These are phyloP conservation scores for Sphenodon punctatus DNA, from an alignment of 2,797 vertebrate species.

Conservation along the genomic window DNA sequence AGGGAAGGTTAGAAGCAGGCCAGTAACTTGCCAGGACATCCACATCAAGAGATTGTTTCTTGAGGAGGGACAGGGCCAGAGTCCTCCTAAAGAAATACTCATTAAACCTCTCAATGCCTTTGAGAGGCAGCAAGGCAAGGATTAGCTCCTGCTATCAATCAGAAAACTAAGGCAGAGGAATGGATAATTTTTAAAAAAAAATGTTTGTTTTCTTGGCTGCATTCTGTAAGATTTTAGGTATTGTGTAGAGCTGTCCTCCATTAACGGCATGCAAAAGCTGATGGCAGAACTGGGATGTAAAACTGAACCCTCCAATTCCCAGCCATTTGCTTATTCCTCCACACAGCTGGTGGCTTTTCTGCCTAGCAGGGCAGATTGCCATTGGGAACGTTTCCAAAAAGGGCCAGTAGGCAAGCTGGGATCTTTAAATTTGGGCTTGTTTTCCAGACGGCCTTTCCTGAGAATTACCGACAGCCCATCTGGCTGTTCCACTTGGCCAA, in stretches of 20 bases:
- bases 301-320: neutral
- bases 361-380: neutral
- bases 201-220: conserved; percentile 33
- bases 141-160: conserved; percentile 61
- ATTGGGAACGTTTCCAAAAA: rapidly evolving
- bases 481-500: neutral
- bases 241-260: neutral
- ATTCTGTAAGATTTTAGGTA: conserved; percentile 16
- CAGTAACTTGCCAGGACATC: too few relatives aligned
- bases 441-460: neutral
- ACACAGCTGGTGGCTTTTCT: rapidly evolving
- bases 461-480: neutral
- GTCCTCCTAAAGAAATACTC: too few relatives aligned
- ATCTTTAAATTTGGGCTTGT: neutral
- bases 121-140: conserved; percentile 58
- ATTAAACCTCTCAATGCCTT: conserved; percentile 70
- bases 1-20: too few relatives aligned
- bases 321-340: neutral
- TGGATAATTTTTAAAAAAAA: too few relatives aligned
- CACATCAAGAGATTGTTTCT: too few relatives aligned
- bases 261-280: conserved; percentile 5
- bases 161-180: conserved; percentile 55
- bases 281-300: neutral
- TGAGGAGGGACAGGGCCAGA: too few relatives aligned
- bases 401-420: neutral